Conservation (phyloP, 1,140 invertebrate species). For the Drosophila miranda region DNA sequence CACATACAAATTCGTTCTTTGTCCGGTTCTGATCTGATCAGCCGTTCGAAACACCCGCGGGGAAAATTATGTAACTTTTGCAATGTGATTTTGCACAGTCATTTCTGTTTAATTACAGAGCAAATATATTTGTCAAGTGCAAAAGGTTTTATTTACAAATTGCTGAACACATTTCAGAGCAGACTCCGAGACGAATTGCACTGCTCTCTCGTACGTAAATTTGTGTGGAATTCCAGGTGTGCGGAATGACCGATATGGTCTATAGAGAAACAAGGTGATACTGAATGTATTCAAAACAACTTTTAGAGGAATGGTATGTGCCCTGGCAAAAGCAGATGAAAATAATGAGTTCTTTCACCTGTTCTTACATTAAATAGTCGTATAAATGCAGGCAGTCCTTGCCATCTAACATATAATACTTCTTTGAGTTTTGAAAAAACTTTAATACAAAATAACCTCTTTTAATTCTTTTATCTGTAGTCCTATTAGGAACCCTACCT, state of each 20-base stretch:
- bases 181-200: neutral
- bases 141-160: neutral
- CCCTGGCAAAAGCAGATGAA: too few relatives aligned
- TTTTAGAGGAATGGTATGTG: too few relatives aligned
- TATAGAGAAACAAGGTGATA: neutral
- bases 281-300: too few relatives aligned
- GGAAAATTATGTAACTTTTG: conserved; percentile 41
- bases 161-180: neutral
- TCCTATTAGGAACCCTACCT: too few relatives aligned
- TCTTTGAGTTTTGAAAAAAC: too few relatives aligned
- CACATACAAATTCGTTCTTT: conserved; percentile 34
- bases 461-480: neutral
- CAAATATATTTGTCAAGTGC: conserved; percentile 11
- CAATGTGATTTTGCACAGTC: conserved; percentile 27
- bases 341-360: too few relatives aligned
- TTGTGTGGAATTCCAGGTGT: neutral
- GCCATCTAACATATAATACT: too few relatives aligned
- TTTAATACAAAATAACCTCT: neutral
- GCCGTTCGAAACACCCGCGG: conserved; percentile 2
- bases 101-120: conserved; percentile 20
- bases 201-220: neutral
- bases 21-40: conserved; percentile 6
- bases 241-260: conserved; percentile 1
- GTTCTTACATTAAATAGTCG: too few relatives aligned
- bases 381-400: too few relatives aligned